Percentiles rank a stretch among this genome's conserved stretches.
phyloP scores from a whole-genome alignment of 2,888 invertebrate genomes.

The Ophioninae sp. region DNA sequence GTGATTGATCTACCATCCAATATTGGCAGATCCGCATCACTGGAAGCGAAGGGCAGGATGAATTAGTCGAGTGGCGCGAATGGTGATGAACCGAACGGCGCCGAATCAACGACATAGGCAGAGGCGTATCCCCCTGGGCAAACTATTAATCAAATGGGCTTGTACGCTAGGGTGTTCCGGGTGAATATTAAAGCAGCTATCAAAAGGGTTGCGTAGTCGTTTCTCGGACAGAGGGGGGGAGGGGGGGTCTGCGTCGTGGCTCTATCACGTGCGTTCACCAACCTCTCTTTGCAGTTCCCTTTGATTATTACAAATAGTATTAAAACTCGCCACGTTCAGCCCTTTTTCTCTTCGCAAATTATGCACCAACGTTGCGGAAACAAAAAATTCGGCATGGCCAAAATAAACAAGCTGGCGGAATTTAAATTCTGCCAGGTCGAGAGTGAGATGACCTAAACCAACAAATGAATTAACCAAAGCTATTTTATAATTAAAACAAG shows the following conservation, averaged over 20 bases:
- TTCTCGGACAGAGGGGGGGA: slow-evolving; percentile 4
- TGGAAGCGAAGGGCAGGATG: slow-evolving; percentile 6
- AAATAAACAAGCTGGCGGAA: not conserved
- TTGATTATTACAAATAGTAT: slow-evolving; percentile 31
- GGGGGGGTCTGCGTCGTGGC: slow-evolving; percentile 3
- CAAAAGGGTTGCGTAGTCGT: slow-evolving; percentile 69
- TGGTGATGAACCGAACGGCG: slow-evolving; percentile 12
- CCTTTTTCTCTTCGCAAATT: not conserved
- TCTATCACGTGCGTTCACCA: not conserved
- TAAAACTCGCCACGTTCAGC: not conserved
- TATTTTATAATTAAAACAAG: too few relatives aligned
- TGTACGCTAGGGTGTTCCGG: slow-evolving; percentile 69
- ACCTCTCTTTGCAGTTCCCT: not conserved
- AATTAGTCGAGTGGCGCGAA: slow-evolving; percentile 33
- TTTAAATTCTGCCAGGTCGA: not conserved
- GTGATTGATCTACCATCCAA: not conserved
- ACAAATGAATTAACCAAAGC: too few relatives aligned
- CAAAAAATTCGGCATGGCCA: not conserved
- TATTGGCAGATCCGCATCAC: slow-evolving; percentile 4
- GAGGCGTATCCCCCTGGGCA: slow-evolving; percentile 53
- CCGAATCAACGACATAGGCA: slow-evolving; percentile 40
- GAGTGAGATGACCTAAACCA: too few relatives aligned
- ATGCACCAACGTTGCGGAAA: not conserved
- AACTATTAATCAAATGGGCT: slow-evolving; percentile 73
- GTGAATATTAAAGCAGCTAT: slow-evolving; percentile 74